phyloP scores from a whole-genome alignment of 2,797 vertebrate species.

The Poeciliopsis turneri region DNA sequence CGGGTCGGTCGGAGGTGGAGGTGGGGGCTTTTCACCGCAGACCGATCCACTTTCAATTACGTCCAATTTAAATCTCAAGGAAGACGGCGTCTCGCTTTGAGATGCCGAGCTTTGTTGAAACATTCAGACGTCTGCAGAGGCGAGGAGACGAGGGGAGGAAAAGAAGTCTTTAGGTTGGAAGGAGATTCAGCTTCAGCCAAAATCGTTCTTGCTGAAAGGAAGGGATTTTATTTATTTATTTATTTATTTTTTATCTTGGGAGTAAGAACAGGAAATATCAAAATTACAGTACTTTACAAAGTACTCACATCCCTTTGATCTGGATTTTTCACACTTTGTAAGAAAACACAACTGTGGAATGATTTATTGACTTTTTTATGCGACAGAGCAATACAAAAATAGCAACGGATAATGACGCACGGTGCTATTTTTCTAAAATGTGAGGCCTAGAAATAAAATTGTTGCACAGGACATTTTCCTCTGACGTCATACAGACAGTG shows the following conservation, averaged over 20 bases:
- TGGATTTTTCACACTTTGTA: not conserved
- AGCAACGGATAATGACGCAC: not conserved
- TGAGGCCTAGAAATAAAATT: not conserved
- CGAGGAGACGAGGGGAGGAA: not conserved
- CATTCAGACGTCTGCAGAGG: constrained; percentile 12
- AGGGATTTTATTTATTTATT: not conserved
- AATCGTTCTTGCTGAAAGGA: constrained; percentile 4
- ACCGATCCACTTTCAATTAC: constrained; percentile 40
- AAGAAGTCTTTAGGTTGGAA: not conserved
- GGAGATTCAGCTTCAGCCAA: constrained; percentile 13
- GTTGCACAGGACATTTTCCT: not conserved
- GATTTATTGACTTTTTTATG: not conserved
- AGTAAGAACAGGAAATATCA: not conserved
- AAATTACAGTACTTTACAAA: constrained; percentile 5
- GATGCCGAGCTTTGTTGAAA: constrained; percentile 20
- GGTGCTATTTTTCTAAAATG: not conserved
- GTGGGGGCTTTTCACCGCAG: constrained; percentile 10
- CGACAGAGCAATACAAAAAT: not conserved
- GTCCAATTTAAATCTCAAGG: constrained; percentile 26
- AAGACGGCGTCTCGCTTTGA: constrained; percentile 4
- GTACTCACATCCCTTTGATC: not conserved
- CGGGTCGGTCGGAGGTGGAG: constrained; percentile 27
- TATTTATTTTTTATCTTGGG: constrained; percentile 7
- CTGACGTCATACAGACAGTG: not conserved
- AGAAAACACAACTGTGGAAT: not conserved